Evolutionary conservation across 2,113 vertebrate species (phyloP), one percentile per base, ranked within the genome.

Genomic region (Rhynchopsitta pachyrhyncha): DNA sequence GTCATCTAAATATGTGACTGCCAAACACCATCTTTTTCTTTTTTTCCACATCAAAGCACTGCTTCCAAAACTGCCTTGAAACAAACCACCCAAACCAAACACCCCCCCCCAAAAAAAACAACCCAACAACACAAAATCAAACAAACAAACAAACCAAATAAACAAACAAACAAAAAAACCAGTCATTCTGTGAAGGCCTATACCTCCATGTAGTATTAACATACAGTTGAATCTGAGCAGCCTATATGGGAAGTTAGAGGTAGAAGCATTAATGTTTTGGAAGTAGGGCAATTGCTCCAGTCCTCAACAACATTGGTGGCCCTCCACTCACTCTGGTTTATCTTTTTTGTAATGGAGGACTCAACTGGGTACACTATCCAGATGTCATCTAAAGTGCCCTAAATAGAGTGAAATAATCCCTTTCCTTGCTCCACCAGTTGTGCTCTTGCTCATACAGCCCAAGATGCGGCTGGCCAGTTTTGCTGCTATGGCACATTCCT

Each of bases 341-440:
- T 18, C 9, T 37, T 27, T 80, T 73, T 37, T 44, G 33, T 46
- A 39, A 24, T 17, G 12, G 11, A 22, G 25, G 6, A 17, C 25
- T 31, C 50, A 57, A 27, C 14, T 44, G 11, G 9, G 22, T 35
- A 59, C 17, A 8, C 11, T 37, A 50, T 57, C 41, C 25, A 66
- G 31, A 29, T 69, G 31, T 6, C 29, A 42, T 9, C 27, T 31
- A 1, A 68, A 42, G n/a, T 0, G 0, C 29, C 35, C 22, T 27
- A 20, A 25, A 17, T 5, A 33, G 15, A 62, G 39, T 5, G 5
- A 9, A 19, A 46, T 16, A 11, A 52, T 27, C 7, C 8, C 11
- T 71, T 53, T 46, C 35, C 44, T 66, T 14, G 25, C 35, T 42
- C 18, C 18, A 2, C 12, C 33, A 9, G 4, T 35, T 1, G 0